These are phyloP conservation scores for Mustela nigripes DNA, from an alignment of 2,113 vertebrate genomes.

Conservation along the genomic window DNA sequence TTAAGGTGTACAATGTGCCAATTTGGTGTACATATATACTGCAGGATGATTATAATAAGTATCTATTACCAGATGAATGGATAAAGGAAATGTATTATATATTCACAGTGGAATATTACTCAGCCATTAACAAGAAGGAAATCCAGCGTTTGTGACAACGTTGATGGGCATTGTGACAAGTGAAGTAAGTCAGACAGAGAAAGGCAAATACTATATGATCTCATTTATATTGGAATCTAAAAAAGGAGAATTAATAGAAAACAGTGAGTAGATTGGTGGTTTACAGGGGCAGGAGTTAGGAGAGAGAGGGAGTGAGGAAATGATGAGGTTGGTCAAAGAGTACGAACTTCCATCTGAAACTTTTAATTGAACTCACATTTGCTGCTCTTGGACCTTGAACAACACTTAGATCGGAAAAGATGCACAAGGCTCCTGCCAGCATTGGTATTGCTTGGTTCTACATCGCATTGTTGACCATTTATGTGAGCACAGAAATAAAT, in stretches of 20 bases:
- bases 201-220: neutral
- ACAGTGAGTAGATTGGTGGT: neutral
- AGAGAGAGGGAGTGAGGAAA: neutral
- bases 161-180: neutral
- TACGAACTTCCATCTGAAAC: neutral
- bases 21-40: neutral
- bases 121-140: neutral
- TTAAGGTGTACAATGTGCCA: neutral
- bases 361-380: neutral
- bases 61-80: neutral
- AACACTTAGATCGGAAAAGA: neutral
- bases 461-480: neutral
- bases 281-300: neutral
- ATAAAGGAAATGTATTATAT: neutral
- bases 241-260: neutral
- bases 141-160: neutral
- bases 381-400: neutral
- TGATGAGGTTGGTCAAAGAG: neutral
- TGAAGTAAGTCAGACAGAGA: neutral
- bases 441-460: neutral
- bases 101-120: neutral
- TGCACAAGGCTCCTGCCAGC: neutral
- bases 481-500: neutral
- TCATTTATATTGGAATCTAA: neutral
- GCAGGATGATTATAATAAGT: neutral